These are phyloP conservation scores for Corvus cornix DNA, from an alignment of 2,113 vertebrate species.

Conservation along the genomic window DNA sequence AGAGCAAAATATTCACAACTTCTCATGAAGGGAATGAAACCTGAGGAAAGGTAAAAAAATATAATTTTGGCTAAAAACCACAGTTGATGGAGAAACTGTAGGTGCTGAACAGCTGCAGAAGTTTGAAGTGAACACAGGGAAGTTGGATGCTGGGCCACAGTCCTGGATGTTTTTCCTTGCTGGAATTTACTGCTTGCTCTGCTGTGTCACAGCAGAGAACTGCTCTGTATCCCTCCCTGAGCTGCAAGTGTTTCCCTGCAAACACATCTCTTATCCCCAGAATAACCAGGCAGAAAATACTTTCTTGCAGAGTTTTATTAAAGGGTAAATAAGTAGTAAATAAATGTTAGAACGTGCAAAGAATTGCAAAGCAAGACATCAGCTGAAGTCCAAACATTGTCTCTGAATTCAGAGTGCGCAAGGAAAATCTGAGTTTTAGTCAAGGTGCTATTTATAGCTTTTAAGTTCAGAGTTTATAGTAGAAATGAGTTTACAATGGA, in stretches of 20 bases:
- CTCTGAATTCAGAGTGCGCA: background rate
- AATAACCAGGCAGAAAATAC: background rate
- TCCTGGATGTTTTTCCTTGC: background rate
- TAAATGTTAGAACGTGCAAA: background rate
- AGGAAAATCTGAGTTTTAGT: conserved; percentile 9
- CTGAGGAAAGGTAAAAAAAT: background rate
- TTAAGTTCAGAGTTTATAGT: conserved; percentile 10
- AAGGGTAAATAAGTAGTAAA: background rate
- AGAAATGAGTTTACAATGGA: conserved; percentile 51
- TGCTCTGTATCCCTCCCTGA: background rate
- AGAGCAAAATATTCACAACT: background rate
- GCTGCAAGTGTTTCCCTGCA: background rate
- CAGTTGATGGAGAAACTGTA: background rate
- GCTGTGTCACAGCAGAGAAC: background rate
- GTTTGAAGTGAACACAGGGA: background rate
- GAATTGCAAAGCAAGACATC: background rate
- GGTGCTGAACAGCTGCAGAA: background rate
- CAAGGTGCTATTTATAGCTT: conserved; percentile 42
- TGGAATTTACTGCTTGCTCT: background rate
- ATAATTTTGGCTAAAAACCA: background rate
- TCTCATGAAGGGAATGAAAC: background rate
- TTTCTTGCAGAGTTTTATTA: background rate
- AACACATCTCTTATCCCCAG: background rate
- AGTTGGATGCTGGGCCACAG: background rate
- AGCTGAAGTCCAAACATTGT: background rate